These are phyloP conservation scores for Gallirallus australis DNA, from an alignment of 2,797 vertebrate species.

Conservation along the genomic window DNA sequence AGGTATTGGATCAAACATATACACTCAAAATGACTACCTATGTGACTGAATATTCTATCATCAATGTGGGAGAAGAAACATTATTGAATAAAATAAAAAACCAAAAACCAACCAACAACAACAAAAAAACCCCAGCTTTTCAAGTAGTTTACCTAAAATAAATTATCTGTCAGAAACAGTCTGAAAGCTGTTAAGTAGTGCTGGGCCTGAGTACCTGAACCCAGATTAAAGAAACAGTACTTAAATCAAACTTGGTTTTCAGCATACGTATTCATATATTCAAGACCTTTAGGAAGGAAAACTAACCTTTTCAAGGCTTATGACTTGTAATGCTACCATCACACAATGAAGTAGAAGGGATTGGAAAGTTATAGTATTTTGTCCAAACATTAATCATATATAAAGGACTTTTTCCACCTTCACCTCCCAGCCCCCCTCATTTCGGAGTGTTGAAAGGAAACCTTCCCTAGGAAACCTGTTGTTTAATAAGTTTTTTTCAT, in stretches of 20 bases:
- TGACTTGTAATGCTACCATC: not conserved
- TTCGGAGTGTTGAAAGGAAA: not conserved
- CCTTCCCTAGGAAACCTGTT: not conserved
- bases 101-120: not conserved
- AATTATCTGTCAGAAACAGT: not conserved
- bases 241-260: not conserved
- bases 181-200: not conserved
- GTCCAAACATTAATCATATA: not conserved
- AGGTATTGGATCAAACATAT: not conserved
- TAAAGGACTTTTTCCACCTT: rapidly evolving
- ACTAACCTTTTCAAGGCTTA: not conserved
- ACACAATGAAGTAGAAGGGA: not conserved
- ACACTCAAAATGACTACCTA: not conserved
- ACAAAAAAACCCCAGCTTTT: not conserved
- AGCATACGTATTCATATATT: not conserved
- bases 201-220: not conserved
- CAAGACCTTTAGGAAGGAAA: not conserved
- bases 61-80: not conserved
- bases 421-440: not conserved
- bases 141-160: not conserved
- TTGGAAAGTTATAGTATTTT: not conserved
- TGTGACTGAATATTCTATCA: not conserved
- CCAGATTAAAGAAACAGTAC: not conserved
- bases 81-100: not conserved
- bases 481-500: not conserved